These are phyloP conservation scores for Cordylochernes scorpioides DNA, from an alignment of 2,888 invertebrate genomes.

Conservation along the genomic window DNA sequence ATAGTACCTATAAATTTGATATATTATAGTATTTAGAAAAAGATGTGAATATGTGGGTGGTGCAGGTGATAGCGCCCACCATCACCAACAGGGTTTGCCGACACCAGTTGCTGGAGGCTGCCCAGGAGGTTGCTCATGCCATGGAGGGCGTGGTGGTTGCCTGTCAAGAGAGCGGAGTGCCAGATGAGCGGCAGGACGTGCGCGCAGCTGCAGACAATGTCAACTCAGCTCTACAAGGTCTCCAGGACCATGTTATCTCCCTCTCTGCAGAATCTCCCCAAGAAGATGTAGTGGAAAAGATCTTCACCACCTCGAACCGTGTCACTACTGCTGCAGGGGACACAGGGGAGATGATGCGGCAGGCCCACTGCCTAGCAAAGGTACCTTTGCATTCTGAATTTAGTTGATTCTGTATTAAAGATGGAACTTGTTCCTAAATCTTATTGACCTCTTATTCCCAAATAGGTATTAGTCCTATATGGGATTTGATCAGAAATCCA, in stretches of 20 bases:
- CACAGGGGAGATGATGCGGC: constrained; percentile 74
- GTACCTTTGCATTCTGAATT: constrained; percentile 15
- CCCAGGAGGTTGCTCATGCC: constrained; percentile 67
- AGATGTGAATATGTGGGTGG: not conserved
- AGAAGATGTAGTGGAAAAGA: constrained; percentile 62
- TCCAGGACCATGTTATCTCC: constrained; percentile 50
- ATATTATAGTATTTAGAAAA: no score
- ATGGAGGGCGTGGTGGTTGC: constrained; percentile 64
- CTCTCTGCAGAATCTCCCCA: constrained; percentile 23
- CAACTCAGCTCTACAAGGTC: constrained; percentile 55
- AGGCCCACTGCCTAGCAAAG: constrained; percentile 66
- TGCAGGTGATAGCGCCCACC: constrained; percentile 32
- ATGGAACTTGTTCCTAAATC: not conserved
- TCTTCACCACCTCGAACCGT: constrained; percentile 63
- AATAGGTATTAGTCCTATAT: no score
- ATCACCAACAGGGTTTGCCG: constrained; percentile 34
- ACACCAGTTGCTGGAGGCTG: constrained; percentile 69
- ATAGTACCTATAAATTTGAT: no score
- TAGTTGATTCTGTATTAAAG: not conserved
- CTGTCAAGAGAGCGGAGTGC: constrained; percentile 30
- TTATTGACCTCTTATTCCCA: not conserved
- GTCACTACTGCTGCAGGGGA: constrained; percentile 58
- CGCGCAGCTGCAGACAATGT: constrained; percentile 55
- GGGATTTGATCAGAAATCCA: no score
- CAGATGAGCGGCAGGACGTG: not conserved